phyloP scores from a whole-genome alignment of 2,888 invertebrate genomes.

The Diaphora mendica region DNA sequence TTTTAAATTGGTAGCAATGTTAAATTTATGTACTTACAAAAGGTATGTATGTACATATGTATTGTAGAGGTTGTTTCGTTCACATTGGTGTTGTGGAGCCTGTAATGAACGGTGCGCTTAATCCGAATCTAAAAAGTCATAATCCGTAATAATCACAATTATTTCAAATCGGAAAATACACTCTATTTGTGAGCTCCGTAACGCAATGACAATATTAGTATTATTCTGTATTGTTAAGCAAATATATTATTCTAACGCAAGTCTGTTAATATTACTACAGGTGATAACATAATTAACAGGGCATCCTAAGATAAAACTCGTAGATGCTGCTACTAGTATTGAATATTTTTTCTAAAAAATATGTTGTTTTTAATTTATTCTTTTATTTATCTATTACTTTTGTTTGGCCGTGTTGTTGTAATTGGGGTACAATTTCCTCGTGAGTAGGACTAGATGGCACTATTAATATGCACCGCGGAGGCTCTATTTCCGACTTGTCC shows the following conservation, averaged over 20 bases:
- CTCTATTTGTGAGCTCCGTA: background rate
- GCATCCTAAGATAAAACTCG: background rate
- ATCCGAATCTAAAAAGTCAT: background rate
- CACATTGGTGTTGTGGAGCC: background rate
- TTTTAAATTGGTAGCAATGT: background rate
- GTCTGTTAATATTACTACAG: background rate
- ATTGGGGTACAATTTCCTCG: slow-evolving; percentile 25
- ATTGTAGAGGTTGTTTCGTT: no score
- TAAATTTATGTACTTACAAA: background rate
- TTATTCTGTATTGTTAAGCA: no score
- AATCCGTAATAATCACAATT: background rate
- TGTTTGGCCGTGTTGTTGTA: background rate
- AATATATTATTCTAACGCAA: background rate
- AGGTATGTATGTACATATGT: background rate
- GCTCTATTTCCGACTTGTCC: slow-evolving; percentile 44
- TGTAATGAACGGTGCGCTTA: background rate
- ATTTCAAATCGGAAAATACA: background rate
- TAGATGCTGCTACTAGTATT: background rate
- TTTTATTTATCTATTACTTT: background rate
- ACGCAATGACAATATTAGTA: no score
- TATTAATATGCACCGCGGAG: slow-evolving; percentile 45
- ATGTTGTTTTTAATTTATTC: background rate
- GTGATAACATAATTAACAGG: background rate
- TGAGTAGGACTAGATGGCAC: slow-evolving; percentile 8
- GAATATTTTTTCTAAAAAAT: background rate